A percentile compares a stretch with the other conserved stretches of the same genome.
These are phyloP conservation scores for Manis pentadactyla DNA, from an alignment of 2,797 vertebrate species.

Conservation along the genomic window DNA sequence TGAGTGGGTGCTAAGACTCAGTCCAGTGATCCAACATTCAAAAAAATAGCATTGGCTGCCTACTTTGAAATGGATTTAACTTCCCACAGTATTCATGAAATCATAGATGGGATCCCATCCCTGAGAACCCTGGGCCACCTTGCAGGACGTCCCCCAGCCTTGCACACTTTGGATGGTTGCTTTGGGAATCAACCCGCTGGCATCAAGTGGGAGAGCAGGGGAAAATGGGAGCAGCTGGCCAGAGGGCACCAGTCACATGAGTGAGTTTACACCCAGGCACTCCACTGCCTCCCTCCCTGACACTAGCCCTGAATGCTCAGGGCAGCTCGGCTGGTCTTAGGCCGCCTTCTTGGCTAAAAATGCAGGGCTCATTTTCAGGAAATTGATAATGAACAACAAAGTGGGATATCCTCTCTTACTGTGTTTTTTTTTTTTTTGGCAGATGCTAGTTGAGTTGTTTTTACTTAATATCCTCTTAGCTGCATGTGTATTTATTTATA, in stretches of 20 bases:
- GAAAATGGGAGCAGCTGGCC: not conserved
- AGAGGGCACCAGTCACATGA: not conserved
- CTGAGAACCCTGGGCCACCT: not conserved
- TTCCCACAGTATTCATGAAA: conserved; percentile 60
- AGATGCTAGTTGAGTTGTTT: conserved; percentile 58
- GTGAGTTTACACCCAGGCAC: not conserved
- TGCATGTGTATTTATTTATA: conserved; percentile 84
- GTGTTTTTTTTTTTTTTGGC: conserved; percentile 52
- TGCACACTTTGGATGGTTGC: not conserved
- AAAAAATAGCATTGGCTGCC: conserved; percentile 35
- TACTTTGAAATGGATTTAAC: conserved; percentile 65
- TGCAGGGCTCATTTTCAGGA: conserved; percentile 72
- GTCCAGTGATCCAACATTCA: conserved; percentile 54
- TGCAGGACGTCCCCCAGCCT: not conserved
- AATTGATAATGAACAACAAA: conserved; percentile 63
- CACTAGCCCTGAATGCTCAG: not conserved
- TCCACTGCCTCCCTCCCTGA: not conserved
- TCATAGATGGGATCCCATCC: not conserved
- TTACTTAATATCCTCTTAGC: conserved; percentile 73
- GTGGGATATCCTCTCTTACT: not conserved
- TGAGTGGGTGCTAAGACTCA: not conserved
- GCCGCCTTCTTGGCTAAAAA: conserved; percentile 46
- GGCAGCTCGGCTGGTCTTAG: not conserved
- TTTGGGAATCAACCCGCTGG: not conserved
- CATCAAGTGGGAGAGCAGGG: not conserved